Evolutionary conservation across 2,797 vertebrate species (phyloP), one percentile per base, ranked within the genome.

Genomic region (Steatocranus sp.): DNA sequence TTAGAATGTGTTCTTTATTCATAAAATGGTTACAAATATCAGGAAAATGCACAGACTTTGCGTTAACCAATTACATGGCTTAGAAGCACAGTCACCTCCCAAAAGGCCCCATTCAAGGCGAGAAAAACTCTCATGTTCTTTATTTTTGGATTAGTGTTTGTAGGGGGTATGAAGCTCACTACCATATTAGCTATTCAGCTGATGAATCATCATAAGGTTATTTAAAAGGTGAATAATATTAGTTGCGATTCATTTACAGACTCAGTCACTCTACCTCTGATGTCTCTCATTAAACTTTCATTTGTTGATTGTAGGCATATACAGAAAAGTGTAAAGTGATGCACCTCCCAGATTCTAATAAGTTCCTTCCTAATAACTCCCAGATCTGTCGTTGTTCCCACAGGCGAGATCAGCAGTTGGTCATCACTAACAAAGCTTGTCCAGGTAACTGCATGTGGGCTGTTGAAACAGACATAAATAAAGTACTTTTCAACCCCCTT

Each of bases 111-210:
- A 0, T 23, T 66, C 36, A 66, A 41, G 1, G 5, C 2, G 1
- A 66, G n/a, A 66, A 66, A 66, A 66, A 66, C 11, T 38, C 32
- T 63, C 34, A 6, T 41, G 8, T 25, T 68, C 66, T 70, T 70
- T 46, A 48, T 70, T 70, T 70, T 46, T 70, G 41, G 66, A 46
- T 27, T 46, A 10, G 15, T 70, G 38, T 70, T 70, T 70, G 38
- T 3, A 18, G 15, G 9, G 38, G 6, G 6, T 1, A 46, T 70
- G 15, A 70, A 11, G 14, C 41, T 27, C 6, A 4, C 66, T 70
- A 27, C 8, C 41, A 46, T 27, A 11, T 68, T 17, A 70, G 2
- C 14, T 27, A 11, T 46, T 46, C 38, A 46, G 15, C 4, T 46
- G 15, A 70, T 46, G 38, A 5, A 70, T 70, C 20, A 46, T 70